Evolutionary conservation across 2,113 vertebrate genomes (phyloP).

Genomic region (Agelaius phoeniceus): DNA sequence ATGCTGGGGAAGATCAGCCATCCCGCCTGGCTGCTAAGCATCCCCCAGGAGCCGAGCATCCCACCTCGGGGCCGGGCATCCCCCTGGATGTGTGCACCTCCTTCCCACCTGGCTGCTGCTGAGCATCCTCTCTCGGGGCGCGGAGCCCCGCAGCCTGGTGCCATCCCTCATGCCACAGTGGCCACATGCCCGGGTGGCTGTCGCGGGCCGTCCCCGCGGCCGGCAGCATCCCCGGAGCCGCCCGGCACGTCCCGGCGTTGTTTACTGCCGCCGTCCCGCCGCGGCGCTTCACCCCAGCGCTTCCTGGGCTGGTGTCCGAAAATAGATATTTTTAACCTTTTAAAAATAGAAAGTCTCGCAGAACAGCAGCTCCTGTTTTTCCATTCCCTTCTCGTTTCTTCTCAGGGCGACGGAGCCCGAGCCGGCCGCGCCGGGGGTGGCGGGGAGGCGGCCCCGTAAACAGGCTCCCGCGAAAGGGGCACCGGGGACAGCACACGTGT

Average conservation of each 20-base stretch:
- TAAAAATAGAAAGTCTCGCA: conserved; percentile 51
- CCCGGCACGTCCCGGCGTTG: not conserved
- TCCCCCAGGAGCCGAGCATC: not conserved
- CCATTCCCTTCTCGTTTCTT: conserved; percentile 42
- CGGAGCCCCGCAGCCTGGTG: not conserved
- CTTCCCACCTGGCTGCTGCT: not conserved
- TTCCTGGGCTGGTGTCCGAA: conserved; percentile 51
- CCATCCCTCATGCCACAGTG: accelerated
- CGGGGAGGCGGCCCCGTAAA: not conserved
- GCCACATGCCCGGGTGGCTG: accelerated
- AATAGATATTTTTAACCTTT: conserved; percentile 52
- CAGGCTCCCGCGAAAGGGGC: not conserved
- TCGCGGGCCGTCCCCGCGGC: not conserved
- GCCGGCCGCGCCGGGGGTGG: not conserved
- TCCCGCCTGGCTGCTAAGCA: not conserved
- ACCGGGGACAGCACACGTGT: not conserved
- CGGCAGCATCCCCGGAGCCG: not conserved
- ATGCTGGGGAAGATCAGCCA: not conserved
- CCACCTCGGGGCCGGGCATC: not conserved
- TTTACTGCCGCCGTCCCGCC: conserved; percentile 1
- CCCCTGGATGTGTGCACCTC: not conserved
- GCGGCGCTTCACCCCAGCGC: not conserved
- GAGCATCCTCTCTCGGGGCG: not conserved
- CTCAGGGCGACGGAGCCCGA: not conserved
- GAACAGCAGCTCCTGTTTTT: conserved; percentile 46